A percentile compares a stretch with the other conserved stretches of the same genome.
phyloP scores from a whole-genome alignment of 1,140 invertebrate genomes.

The Polypedilum vanderplanki region DNA sequence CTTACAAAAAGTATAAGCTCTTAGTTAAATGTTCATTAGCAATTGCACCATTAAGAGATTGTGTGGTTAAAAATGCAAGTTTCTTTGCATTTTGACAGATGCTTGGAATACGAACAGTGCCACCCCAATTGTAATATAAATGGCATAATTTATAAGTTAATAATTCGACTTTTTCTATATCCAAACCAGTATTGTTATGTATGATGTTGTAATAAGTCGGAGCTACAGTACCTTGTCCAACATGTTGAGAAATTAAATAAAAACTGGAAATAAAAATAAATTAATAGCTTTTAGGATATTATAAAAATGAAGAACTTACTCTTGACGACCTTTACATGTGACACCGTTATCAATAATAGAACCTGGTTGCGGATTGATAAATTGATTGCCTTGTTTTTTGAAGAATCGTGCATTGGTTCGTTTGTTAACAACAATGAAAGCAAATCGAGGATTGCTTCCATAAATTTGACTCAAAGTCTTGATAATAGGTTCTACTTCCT shows the following conservation, averaged over 20 bases:
- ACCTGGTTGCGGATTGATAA: constrained; percentile 62
- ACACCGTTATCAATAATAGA: constrained; percentile 80
- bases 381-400: constrained; percentile 31
- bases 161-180: neutral
- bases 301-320: neutral
- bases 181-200: neutral
- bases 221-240: neutral
- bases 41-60: neutral
- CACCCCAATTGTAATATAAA: neutral
- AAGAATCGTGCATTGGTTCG: constrained; percentile 65
- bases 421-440: constrained; percentile 68
- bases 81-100: neutral
- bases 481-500: constrained; percentile 46
- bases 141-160: neutral
- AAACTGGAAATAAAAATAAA: neutral
- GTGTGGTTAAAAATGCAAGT: neutral
- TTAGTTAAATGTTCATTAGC: neutral
- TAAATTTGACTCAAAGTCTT: constrained; percentile 50
- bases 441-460: constrained; percentile 47
- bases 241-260: neutral
- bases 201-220: neutral
- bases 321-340: constrained; percentile 62
- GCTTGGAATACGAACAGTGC: neutral
- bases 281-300: neutral
- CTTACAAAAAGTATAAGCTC: neutral